Evolutionary conservation across 2,113 vertebrate genomes (phyloP), one percentile per base, ranked within the genome.

Genomic region (Chloroceryle aenea): DNA sequence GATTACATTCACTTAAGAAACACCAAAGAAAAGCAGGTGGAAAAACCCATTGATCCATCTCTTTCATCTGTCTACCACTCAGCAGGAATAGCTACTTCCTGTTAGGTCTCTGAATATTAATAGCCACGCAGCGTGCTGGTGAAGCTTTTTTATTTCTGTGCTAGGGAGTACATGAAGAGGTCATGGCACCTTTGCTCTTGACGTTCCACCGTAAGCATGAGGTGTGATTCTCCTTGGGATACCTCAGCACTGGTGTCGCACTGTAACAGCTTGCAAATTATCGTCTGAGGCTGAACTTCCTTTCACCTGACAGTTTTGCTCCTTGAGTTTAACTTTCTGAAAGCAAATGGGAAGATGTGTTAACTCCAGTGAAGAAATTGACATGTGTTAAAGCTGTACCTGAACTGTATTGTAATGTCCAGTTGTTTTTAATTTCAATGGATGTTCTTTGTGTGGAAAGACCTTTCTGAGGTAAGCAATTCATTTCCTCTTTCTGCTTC

Each of bases 401-500:
- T 48, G 43, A 85, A 23, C 8, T 59, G 7, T 27, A 17, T 63
- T 92, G 91, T 59, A 85, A 25, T 61, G 53, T 53, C 10, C 43
- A 38, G 16, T 30, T 79, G 7, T 4, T n/a, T 90, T 91, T 73
- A 45, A 12, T 92, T 92, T 48, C 27, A 42, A 15, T 32, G 29
- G 23, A 36, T 75, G 8, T n/a, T 73, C 22, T 34, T 80, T 74
- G 30, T 3, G 0, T 11, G 29, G 50, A 66, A 88, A 29, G 38
- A 42, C 17, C 12, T 68, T 50, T 12, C 45, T 2, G 3, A 79
- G 21, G 45, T 75, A 27, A 42, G 12, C 1, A 50, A 0, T 59
- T 87, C 23, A 4, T 94, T 85, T 79, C 43, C 2, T 69, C 40
- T 77, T 77, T 52, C 61, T 63, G 8, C 53, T 11, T 80, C 9